phyloP scores from a whole-genome alignment of 1,140 invertebrate genomes.

The Dolichoris vasculosae region DNA sequence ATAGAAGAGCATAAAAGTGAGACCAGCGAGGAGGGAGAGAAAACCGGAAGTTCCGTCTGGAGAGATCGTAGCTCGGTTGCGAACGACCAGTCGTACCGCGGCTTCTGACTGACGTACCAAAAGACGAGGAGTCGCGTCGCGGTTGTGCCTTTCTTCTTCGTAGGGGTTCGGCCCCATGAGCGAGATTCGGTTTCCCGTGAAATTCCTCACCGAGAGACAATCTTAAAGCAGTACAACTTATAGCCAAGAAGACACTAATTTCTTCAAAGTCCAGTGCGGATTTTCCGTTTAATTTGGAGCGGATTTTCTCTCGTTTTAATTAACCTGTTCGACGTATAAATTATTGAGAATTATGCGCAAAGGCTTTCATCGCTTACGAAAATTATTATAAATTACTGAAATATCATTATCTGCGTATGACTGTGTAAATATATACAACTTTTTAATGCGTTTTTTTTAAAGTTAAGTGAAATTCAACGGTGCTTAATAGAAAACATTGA shows the following conservation, averaged over 20 bases:
- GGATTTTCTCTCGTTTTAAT: too few relatives aligned
- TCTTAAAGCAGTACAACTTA: background rate
- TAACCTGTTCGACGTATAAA: too few relatives aligned
- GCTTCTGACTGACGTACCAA: background rate
- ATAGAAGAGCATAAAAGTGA: background rate
- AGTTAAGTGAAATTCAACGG: background rate
- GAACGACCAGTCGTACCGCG: background rate
- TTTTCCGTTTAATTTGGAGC: background rate
- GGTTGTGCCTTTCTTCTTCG: background rate
- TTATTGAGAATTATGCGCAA: too few relatives aligned
- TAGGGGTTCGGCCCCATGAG: background rate
- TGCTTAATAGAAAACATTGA: background rate
- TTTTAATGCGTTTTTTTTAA: background rate
- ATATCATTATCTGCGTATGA: too few relatives aligned
- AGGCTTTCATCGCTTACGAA: background rate
- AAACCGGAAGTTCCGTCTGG: constrained; percentile 22
- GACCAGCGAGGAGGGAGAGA: background rate
- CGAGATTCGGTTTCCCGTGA: background rate
- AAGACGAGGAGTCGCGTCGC: background rate
- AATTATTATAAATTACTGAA: background rate
- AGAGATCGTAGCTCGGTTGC: background rate
- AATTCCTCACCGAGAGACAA: background rate
- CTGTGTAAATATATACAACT: background rate
- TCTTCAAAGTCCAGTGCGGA: background rate
- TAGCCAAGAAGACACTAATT: too few relatives aligned